A percentile compares a stretch with the other conserved stretches of the same genome.
Evolutionary conservation across 2,113 vertebrate genomes (phyloP).

Genomic region (Nannospalax galili): DNA sequence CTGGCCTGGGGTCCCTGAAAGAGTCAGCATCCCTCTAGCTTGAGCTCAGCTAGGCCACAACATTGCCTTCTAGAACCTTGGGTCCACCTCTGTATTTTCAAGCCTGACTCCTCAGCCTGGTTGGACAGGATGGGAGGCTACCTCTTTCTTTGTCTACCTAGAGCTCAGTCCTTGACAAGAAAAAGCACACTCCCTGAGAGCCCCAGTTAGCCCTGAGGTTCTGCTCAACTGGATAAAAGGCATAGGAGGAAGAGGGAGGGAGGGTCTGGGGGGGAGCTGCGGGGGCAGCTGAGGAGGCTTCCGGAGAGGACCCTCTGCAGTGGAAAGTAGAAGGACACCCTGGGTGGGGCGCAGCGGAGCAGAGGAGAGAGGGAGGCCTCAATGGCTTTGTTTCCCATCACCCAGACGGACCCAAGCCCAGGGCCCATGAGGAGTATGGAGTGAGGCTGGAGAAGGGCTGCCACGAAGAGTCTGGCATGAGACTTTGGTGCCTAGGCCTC

Average conservation of each 20-base stretch:
- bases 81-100: not conserved
- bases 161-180: not conserved
- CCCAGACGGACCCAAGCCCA: not conserved
- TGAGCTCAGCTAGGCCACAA: not conserved
- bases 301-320: not conserved
- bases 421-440: not conserved
- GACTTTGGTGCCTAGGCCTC: not conserved
- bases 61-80: not conserved
- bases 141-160: not conserved
- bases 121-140: not conserved
- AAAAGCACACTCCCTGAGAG: not conserved
- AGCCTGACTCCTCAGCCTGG: not conserved
- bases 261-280: too few species aligned
- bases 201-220: not conserved
- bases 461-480: not conserved
- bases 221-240: not conserved
- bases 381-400: not conserved
- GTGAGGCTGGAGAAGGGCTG: not conserved
- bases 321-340: rapidly evolving
- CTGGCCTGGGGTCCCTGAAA: not conserved
- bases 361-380: not conserved
- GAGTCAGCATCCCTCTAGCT: not conserved
- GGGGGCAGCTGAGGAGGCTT: not conserved
- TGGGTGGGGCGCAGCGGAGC: not conserved
- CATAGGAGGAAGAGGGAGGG: not conserved